Base-by-base conservation (phyloP, 2,888 invertebrate species). In the Argyra leucocephala region DNA sequence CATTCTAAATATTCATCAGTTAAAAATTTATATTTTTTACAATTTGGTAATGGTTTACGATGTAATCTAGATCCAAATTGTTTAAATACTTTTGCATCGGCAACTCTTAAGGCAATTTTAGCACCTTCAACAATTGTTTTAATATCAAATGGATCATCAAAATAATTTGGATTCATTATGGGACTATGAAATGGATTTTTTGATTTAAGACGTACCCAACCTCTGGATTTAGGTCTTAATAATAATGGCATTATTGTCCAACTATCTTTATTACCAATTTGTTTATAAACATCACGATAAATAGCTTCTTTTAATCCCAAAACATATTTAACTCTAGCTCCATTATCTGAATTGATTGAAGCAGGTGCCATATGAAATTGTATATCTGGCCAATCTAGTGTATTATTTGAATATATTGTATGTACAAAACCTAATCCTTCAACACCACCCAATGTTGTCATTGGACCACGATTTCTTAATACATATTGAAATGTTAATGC, bases 301-400 rank as follows among this genome's bases (percentile, higher is more conserved):
- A 93, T 77, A 64, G 87, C 86, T 67, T 93, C 92, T 57, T 90
- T 91, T 0, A 93, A 78, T 0, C 92, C 92, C 31, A 92, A 78
- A 26, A 91, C 88, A 81, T 91, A 86, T 76, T 86, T 81, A 0
- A 90, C 86, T 74, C 92, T 82, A 64, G 86, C 84, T 0, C 89
- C 89, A 65, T 86, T 87, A 74, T 92, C 92, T 0, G 91, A 91
- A 66, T 88, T 88, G 58, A 92, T 87, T 0, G 90, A 91, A 0
- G 94, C 92, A 1, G 94, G 93, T 2, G 93, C 93, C 88, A 95
- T 93, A 74, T 95, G 94, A 72, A 94, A 91, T 73, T 95, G 93
- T 61, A 95, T 87, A 72, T 95, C 94, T 0, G 94, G 94, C 85
- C 90, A 91, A 68, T 88, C 84, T 1, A 87, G 85, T 2, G 88